These are phyloP conservation scores for Bicyclus anynana DNA, from an alignment of 1,140 invertebrate species.

Conservation along the genomic window DNA sequence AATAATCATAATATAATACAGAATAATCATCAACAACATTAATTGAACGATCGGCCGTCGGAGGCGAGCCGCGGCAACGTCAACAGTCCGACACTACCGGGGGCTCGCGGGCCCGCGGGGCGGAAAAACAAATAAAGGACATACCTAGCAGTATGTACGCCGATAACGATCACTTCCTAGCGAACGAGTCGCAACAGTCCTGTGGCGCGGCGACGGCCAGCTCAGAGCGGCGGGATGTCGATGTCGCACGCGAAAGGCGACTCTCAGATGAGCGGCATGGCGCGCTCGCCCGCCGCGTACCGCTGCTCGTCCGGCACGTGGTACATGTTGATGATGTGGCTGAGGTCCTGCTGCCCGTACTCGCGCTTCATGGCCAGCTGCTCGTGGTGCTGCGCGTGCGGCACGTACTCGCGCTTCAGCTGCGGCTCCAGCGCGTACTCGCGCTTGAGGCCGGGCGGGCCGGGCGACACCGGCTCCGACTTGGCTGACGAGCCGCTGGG, in stretches of 20 bases:
- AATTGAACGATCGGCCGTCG: conserved; percentile 59
- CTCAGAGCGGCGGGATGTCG: conserved; percentile 78
- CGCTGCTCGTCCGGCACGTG: conserved; percentile 78
- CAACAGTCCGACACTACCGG: conserved; percentile 65
- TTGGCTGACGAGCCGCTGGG: conserved; percentile 90
- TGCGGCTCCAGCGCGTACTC: conserved; percentile 83
- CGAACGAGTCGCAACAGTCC: conserved; percentile 51
- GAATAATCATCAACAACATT: conserved; percentile 69
- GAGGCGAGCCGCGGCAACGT: conserved; percentile 43
- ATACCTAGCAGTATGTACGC: conserved; percentile 69
- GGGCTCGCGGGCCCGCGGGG: conserved; percentile 30
- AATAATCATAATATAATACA: conserved; percentile 74
- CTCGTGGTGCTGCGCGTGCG: conserved; percentile 80
- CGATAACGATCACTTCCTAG: conserved; percentile 56
- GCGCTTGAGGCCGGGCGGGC: conserved; percentile 81
- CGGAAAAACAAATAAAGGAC: conserved; percentile 72
- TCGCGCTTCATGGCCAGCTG: conserved; percentile 82
- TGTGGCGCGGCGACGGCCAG: conserved; percentile 52
- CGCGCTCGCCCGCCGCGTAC: conserved; percentile 71
- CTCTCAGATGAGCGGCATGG: conserved; percentile 76
- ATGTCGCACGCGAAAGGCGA: conserved; percentile 77
- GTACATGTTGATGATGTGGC: conserved; percentile 82
- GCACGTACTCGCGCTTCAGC: conserved; percentile 83
- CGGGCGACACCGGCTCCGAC: conserved; percentile 88
- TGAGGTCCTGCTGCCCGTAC: conserved; percentile 79